These are phyloP conservation scores for Nycticebus coucang DNA, from an alignment of 2,113 vertebrate species.

Conservation along the genomic window DNA sequence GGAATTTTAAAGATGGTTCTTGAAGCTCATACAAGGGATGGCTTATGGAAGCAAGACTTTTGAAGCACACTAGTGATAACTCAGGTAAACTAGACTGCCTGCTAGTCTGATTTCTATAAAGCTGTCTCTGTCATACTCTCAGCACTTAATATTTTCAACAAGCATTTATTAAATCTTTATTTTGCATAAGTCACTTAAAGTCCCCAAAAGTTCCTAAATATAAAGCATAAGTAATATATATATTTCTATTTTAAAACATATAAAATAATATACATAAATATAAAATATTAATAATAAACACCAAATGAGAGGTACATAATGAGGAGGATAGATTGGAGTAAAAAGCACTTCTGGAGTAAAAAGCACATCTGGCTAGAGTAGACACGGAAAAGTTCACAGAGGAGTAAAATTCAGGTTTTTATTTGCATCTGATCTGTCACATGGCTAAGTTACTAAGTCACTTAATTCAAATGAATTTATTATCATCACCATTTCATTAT, in stretches of 20 bases:
- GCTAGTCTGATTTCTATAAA: neutral
- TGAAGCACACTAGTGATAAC: neutral
- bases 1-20: neutral
- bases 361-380: neutral
- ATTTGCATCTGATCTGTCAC: neutral
- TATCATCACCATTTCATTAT: neutral
- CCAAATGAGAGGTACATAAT: neutral
- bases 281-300: slow-evolving; percentile 38
- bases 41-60: neutral
- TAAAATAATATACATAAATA: neutral
- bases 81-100: neutral
- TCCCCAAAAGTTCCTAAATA: no score
- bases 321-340: neutral
- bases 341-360: neutral
- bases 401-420: neutral
- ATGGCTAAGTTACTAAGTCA: neutral
- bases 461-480: slow-evolving; percentile 14
- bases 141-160: neutral
- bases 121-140: neutral
- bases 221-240: no score
- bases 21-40: neutral
- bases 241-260: no score
- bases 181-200: neutral
- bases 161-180: slow-evolving; percentile 1
- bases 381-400: neutral